A percentile compares a stretch with the other conserved stretches of the same genome.
Conservation (phyloP, 2,113 vertebrate genomes). For the Nasalis larvatus region DNA sequence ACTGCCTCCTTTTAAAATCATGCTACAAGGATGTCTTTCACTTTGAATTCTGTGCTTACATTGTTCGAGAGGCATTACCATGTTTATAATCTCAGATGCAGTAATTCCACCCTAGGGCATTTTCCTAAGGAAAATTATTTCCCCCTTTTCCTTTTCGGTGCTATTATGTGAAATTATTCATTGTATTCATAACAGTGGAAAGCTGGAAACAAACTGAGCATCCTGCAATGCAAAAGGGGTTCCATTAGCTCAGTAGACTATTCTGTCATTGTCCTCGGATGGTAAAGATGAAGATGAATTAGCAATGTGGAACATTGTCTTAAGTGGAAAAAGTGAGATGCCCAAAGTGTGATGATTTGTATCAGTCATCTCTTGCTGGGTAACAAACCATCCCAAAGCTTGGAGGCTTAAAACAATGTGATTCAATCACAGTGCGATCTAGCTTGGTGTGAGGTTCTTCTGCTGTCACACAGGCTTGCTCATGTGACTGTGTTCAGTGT, state of each 20-base stretch:
- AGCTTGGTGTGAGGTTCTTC: neutral
- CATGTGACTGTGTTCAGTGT: neutral
- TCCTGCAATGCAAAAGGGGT: neutral
- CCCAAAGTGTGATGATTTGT: neutral
- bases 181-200: slow-evolving; percentile 44
- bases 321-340: neutral
- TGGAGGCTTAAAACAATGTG: neutral
- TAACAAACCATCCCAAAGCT: neutral
- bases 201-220: slow-evolving; percentile 16
- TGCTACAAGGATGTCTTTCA: neutral
- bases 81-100: slow-evolving; percentile 21
- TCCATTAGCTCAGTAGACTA: neutral
- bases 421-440: neutral
- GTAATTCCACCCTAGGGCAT: neutral
- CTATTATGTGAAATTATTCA: neutral
- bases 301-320: neutral
- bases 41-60: neutral
- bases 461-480: neutral
- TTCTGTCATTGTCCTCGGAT: neutral
- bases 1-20: neutral
- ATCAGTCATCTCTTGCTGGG: neutral
- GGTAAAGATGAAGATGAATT: neutral
- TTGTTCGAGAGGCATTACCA: neutral
- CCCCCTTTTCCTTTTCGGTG: neutral
- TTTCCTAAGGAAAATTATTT: slow-evolving; percentile 60